A percentile compares a stretch with the other conserved stretches of the same genome.
These are phyloP conservation scores for Conus ventricosus DNA, from an alignment of 1,140 invertebrate genomes.

Conservation along the genomic window DNA sequence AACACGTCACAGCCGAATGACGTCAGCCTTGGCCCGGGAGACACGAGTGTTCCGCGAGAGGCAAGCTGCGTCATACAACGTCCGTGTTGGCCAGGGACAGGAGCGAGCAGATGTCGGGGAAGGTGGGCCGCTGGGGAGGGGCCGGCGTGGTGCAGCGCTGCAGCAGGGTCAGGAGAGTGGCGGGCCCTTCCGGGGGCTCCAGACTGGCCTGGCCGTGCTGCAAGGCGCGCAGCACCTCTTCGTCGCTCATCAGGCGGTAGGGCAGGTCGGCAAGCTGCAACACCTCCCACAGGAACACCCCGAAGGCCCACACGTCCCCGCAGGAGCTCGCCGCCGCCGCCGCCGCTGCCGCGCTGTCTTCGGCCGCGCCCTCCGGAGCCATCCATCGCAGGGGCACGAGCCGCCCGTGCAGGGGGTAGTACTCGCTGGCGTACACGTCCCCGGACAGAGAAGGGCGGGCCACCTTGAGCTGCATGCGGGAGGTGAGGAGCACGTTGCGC, in stretches of 20 bases:
- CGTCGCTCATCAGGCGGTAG: constrained; percentile 64
- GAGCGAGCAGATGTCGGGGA: constrained; percentile 63
- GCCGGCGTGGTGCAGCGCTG: constrained; percentile 80
- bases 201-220: constrained; percentile 61
- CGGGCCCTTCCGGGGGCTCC: constrained; percentile 62
- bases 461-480: constrained; percentile 85
- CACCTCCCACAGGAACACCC: constrained; percentile 73
- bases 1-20: background rate
- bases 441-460: constrained; percentile 85
- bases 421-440: constrained; percentile 90
- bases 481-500: constrained; percentile 93
- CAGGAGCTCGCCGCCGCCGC: constrained; percentile 72
- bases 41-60: background rate
- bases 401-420: constrained; percentile 76
- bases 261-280: constrained; percentile 71
- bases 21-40: background rate
- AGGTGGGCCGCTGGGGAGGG: constrained; percentile 80
- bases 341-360: constrained; percentile 79
- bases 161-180: constrained; percentile 79
- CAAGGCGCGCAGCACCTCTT: constrained; percentile 80
- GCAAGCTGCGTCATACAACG: constrained; percentile 8
- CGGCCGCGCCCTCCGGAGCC: constrained; percentile 89
- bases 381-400: constrained; percentile 89
- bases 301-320: constrained; percentile 73
- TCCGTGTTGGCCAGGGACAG: constrained; percentile 37